These are phyloP conservation scores for Zoanthus gigantus DNA, from an alignment of 92 coral and sea anemone genomes.

Conservation along the genomic window DNA sequence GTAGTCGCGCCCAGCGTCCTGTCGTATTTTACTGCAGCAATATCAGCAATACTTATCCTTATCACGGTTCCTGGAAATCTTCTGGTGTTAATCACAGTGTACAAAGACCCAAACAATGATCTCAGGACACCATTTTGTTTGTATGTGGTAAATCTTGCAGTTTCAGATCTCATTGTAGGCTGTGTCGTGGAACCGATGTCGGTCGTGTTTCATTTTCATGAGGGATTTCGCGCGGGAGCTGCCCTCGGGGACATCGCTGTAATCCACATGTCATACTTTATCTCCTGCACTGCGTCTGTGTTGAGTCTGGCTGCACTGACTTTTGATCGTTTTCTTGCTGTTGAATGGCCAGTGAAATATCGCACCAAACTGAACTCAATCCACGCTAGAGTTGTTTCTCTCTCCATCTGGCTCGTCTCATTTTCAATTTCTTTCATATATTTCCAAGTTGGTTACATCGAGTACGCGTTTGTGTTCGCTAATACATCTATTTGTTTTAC, in stretches of 20 bases:
- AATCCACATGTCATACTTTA: conserved; percentile 80
- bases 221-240: conserved; percentile 8
- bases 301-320: conserved; percentile 84
- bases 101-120: conserved; percentile 23
- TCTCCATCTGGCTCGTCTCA: conserved; percentile 74
- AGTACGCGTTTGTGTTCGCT: conserved; percentile 83
- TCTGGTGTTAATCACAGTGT: conserved; percentile 34
- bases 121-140: conserved; percentile 36
- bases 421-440: conserved; percentile 66
- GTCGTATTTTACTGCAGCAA: conserved; percentile 18
- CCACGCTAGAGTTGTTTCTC: conserved; percentile 47
- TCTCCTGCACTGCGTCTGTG: conserved; percentile 85
- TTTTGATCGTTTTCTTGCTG: conserved; percentile 72
- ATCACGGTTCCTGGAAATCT: conserved; percentile 35
- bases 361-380: conserved; percentile 44
- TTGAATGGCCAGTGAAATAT: conserved; percentile 72
- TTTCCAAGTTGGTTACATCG: conserved; percentile 73
- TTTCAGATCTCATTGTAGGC: conserved; percentile 17
- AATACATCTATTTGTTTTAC: conserved; percentile 79
- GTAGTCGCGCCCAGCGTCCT: conserved; percentile 5
- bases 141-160: conserved; percentile 33
- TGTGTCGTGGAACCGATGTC: conserved; percentile 35
- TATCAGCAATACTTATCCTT: conserved; percentile 1
- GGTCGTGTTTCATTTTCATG: conserved; percentile 15
- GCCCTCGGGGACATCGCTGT: conserved; percentile 13